Conservation (phyloP, 2,797 vertebrate genomes). For the Neosilurus mollespiculum region DNA sequence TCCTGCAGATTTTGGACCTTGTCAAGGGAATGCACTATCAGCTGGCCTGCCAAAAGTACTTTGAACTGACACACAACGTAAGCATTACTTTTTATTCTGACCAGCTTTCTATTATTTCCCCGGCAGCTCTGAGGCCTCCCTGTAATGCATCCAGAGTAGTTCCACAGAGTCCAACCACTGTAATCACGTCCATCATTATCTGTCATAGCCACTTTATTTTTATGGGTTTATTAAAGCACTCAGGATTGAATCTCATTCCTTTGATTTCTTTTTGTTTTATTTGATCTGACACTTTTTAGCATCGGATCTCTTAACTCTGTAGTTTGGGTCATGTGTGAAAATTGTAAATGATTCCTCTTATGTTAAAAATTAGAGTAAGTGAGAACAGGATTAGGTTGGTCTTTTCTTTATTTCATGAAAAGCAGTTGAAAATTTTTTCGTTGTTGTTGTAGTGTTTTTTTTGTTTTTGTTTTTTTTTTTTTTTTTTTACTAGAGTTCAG, state of each 20-base stretch:
- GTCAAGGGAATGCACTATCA: conserved; percentile 98
- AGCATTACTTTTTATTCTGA: conserved; percentile 70
- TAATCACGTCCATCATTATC: conserved; percentile 65
- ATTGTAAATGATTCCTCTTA: conserved; percentile 51
- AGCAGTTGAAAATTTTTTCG: conserved; percentile 25
- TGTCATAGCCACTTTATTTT: conserved; percentile 65
- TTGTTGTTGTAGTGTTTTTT: background rate
- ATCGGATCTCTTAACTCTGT: conserved; percentile 55
- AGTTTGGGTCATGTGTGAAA: conserved; percentile 51
- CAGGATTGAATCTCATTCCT: conserved; percentile 52
- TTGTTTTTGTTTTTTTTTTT: too few species aligned
- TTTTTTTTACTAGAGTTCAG: background rate
- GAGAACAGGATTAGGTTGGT: background rate
- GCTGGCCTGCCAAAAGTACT: conserved; percentile 98
- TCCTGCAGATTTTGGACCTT: conserved; percentile 87
- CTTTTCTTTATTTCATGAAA: background rate
- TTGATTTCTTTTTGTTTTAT: conserved; percentile 56
- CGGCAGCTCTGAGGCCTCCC: conserved; percentile 52
- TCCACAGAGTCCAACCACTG: conserved; percentile 47
- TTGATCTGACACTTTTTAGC: conserved; percentile 63
- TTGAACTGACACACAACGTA: conserved; percentile 93
- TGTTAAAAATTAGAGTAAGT: background rate
- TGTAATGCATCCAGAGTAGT: conserved; percentile 49
- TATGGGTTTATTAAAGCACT: conserved; percentile 63
- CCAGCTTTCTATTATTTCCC: conserved; percentile 32